Base-by-base conservation (phyloP, 92 coral and sea anemone species). In the Plumapathes pennacea region DNA sequence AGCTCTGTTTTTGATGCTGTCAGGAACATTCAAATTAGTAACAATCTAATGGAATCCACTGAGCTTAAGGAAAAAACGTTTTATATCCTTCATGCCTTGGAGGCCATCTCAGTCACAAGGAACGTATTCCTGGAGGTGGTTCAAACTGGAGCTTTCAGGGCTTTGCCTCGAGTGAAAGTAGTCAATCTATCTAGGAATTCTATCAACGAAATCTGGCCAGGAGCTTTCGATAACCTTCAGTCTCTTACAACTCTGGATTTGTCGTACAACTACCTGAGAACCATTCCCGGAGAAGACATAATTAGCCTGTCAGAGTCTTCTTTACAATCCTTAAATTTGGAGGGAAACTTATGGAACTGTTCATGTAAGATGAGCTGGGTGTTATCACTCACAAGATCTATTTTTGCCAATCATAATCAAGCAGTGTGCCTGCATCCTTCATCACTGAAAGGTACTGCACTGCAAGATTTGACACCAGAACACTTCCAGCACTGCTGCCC, bases 231-330 rank as follows among this genome's bases (percentile, higher is more conserved):
- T 3, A 12, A 36, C 4, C 27, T 47, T 1, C 70, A 28, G 32
- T 15, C 19, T 6, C 70, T 62, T 4, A 25, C 45, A 25, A 40
- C 47, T 31, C 60, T 62, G 70, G 57, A 62, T 62, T 20, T 62
- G 28, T 62, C 70, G 11, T 4, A 8, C 13, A 62, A 62, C 39
- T 0, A 6, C 17, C 26, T 62, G 2, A 32, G 28, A 12, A 46
- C 33, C 20, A 15, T 62, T 29, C 70, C 70, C 25, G 15, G 61
- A 46, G 19, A 47, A 39, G 36, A 27, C 32, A 46, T 62, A 9
- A 29, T 57, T 20, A 42, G 38, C 10, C 0, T 62, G 24, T n/a
- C n/a, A n/a, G n/a, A n/a, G n/a, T n/a, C 70, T 22, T 46, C 70
- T 12, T 47, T 62, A 32, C 13, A 48, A 47, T 5, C 5, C 11